Percentiles rank a stretch among this genome's conserved stretches.
These are phyloP conservation scores for Thunnus thynnus DNA, from an alignment of 2,113 vertebrate genomes.

Conservation along the genomic window DNA sequence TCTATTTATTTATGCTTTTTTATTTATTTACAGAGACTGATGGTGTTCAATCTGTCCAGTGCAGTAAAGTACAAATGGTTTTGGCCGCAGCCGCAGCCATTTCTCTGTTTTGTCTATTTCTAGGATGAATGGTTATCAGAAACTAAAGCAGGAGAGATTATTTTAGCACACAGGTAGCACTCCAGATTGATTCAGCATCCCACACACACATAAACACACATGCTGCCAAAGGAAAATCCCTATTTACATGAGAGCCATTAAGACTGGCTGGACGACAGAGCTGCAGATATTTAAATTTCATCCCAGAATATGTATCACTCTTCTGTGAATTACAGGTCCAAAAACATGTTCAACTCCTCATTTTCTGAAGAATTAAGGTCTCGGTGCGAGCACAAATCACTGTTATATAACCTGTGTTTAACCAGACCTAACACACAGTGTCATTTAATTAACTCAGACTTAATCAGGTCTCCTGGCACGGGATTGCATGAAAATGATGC, in stretches of 20 bases:
- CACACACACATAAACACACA: slow-evolving; percentile 10
- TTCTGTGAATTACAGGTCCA: neutral
- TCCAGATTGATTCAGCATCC: slow-evolving; percentile 31
- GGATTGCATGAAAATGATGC: neutral
- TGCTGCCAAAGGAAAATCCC: slow-evolving; percentile 54
- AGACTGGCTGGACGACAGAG: neutral
- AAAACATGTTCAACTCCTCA: neutral
- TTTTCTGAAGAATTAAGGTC: slow-evolving; percentile 21
- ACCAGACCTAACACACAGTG: slow-evolving; percentile 8
- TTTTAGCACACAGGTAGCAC: slow-evolving; percentile 38
- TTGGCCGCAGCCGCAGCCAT: neutral
- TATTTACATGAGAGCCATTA: slow-evolving; percentile 12
- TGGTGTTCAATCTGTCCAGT: slow-evolving; percentile 18
- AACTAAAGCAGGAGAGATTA: slow-evolving; percentile 44
- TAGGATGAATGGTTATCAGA: slow-evolving; percentile 20
- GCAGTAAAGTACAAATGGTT: slow-evolving; percentile 11
- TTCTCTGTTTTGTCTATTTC: slow-evolving; percentile 29
- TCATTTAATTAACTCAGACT: slow-evolving; percentile 18
- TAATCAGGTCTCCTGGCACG: slow-evolving; percentile 23
- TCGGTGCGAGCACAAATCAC: neutral
- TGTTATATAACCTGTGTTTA: slow-evolving; percentile 47
- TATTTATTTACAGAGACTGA: slow-evolving; percentile 27
- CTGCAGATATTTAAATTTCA: neutral
- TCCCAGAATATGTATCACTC: neutral
- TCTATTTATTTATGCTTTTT: slow-evolving; percentile 20